phyloP scores from a whole-genome alignment of 2,888 invertebrate species.

The Meiosimyza platycephala region DNA sequence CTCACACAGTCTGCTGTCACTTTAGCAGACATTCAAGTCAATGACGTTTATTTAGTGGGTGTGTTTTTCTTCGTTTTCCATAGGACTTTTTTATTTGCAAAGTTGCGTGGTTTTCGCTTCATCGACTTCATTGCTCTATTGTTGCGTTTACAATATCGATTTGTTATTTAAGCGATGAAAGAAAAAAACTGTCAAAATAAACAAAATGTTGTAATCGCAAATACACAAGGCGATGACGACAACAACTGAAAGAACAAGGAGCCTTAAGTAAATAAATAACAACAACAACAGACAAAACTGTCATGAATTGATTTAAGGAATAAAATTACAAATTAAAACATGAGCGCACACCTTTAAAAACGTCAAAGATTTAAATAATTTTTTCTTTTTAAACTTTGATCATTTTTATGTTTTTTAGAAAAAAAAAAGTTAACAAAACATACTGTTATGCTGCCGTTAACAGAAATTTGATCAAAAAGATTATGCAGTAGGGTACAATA shows the following conservation, averaged over 20 bases:
- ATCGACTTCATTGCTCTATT: neutral
- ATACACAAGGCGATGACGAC: conserved; percentile 1
- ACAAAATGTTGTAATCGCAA: neutral
- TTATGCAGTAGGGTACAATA: no score
- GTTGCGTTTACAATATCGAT: conserved; percentile 4
- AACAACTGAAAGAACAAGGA: neutral
- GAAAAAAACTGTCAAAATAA: neutral
- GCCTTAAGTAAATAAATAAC: no score
- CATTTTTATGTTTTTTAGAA: no score
- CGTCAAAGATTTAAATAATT: no score
- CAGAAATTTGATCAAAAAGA: no score
- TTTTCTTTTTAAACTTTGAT: no score
- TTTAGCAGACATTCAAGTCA: neutral
- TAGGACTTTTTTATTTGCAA: conserved; percentile 12
- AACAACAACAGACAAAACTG: neutral
- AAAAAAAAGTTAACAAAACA: no score
- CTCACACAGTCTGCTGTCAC: no score
- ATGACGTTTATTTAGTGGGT: conserved; percentile 26
- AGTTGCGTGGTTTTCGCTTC: conserved; percentile 18
- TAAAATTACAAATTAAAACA: conserved; percentile 27
- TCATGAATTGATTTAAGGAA: conserved; percentile 31
- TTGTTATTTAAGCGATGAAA: neutral
- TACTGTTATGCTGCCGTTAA: no score
- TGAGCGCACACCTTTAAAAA: neutral
- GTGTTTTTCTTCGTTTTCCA: conserved; percentile 1